Percentiles rank a stretch among this genome's conserved stretches.
Conservation (phyloP, 2,113 vertebrate genomes). For the Chascanopsetta lugubris region DNA sequence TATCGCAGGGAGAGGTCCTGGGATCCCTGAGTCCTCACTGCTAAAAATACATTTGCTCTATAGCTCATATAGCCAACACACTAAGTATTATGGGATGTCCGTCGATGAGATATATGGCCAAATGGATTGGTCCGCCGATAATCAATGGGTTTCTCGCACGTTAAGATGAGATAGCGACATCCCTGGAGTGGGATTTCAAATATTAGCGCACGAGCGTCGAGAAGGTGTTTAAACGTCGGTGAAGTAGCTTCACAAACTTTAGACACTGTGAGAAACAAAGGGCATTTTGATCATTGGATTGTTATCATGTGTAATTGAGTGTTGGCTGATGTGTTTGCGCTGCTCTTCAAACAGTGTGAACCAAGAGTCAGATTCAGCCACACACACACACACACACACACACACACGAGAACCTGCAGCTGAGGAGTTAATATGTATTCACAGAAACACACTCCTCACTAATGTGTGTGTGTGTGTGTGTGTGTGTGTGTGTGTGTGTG, state of each 20-base stretch:
- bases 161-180: slow-evolving; percentile 18
- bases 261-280: slow-evolving; percentile 34
- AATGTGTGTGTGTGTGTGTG: slow-evolving; percentile 24
- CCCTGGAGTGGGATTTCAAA: slow-evolving; percentile 47
- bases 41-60: slow-evolving; percentile 67
- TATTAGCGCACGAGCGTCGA: slow-evolving; percentile 27
- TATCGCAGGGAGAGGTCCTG: slow-evolving; percentile 81
- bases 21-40: slow-evolving; percentile 72
- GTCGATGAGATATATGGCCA: neutral
- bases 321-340: slow-evolving; percentile 57
- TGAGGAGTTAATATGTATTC: slow-evolving; percentile 73
- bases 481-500: slow-evolving; percentile 35
- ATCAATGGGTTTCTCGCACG: neutral
- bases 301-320: slow-evolving; percentile 61
- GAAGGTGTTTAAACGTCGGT: slow-evolving; percentile 23
- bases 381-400: too few relatives aligned
- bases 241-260: slow-evolving; percentile 39
- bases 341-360: slow-evolving; percentile 65
- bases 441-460: slow-evolving; percentile 64
- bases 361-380: slow-evolving; percentile 44
- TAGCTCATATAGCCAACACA: slow-evolving; percentile 19
- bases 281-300: slow-evolving; percentile 48
- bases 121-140: slow-evolving; percentile 1
- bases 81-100: slow-evolving; percentile 20
- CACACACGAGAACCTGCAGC: slow-evolving; percentile 53